Conservation (phyloP, 2,797 vertebrate genomes). For the Dallia pectoralis region DNA sequence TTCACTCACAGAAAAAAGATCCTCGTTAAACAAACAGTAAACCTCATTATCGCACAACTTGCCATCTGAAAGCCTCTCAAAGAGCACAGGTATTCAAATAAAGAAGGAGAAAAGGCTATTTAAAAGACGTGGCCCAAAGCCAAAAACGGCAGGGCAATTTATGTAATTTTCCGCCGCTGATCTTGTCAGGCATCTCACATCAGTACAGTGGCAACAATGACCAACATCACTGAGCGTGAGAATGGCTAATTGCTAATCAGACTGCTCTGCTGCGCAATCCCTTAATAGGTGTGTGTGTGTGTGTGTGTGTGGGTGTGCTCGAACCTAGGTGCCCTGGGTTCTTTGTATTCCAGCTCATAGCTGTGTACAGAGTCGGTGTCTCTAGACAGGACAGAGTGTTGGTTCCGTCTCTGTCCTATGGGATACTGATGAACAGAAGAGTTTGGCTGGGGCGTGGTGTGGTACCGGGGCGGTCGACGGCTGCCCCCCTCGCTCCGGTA, state of each 20-base stretch:
- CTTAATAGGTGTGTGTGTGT: not conserved
- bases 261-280: not conserved
- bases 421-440: conserved; percentile 91
- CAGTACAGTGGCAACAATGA: not conserved
- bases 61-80: not conserved
- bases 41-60: not conserved
- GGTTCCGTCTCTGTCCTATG: conserved; percentile 69
- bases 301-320: conserved; percentile 13
- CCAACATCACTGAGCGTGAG: not conserved
- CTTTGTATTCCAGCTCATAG: conserved; percentile 81
- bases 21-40: not conserved
- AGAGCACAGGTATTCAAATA: conserved; percentile 9
- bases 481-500: conserved; percentile 90
- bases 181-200: conserved; percentile 1
- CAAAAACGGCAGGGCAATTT: conserved; percentile 14
- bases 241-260: not conserved
- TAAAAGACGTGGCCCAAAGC: not conserved
- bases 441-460: conserved; percentile 87
- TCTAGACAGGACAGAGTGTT: conserved; percentile 70
- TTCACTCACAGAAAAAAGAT: not conserved
- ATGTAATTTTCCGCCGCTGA: conserved; percentile 8
- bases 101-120: not conserved
- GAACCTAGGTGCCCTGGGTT: conserved; percentile 80
- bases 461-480: conserved; percentile 80
- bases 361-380: conserved; percentile 79